Percentiles rank a stretch among this genome's conserved stretches.
phyloP scores from a whole-genome alignment of 35 echinoderm and acorn worm species.

The Apostichopus californicus region DNA sequence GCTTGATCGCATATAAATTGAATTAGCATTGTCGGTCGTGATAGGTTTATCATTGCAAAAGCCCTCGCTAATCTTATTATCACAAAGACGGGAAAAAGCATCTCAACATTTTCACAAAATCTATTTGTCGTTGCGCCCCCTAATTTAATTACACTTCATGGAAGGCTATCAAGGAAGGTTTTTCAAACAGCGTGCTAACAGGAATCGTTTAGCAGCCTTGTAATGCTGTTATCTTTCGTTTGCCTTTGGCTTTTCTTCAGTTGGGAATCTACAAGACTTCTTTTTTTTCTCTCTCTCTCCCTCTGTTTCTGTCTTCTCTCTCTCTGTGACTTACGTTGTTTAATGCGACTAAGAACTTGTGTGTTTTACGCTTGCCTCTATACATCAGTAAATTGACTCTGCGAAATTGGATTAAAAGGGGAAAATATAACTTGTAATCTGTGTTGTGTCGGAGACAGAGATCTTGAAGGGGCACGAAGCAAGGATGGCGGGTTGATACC shows the following conservation, averaged over 20 bases:
- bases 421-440: slow-evolving; percentile 27
- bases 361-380: slow-evolving; percentile 50
- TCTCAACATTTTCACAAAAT: slow-evolving; percentile 56
- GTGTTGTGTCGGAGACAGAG: slow-evolving; percentile 35
- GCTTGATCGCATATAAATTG: slow-evolving; percentile 57
- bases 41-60: slow-evolving; percentile 56
- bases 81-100: slow-evolving; percentile 31
- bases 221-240: slow-evolving; percentile 47
- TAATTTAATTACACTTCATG: slow-evolving; percentile 49
- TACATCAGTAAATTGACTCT: slow-evolving; percentile 49
- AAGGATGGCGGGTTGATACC: slow-evolving; percentile 37
- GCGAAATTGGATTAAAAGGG: slow-evolving; percentile 22
- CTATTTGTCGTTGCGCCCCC: slow-evolving; percentile 64
- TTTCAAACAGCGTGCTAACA: slow-evolving; percentile 29
- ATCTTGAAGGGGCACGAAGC: slow-evolving; percentile 11
- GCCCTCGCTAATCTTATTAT: slow-evolving; percentile 50
- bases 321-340: not conserved
- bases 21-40: slow-evolving; percentile 62
- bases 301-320: not conserved
- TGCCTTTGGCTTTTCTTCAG: not conserved
- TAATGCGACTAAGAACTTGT: slow-evolving; percentile 46
- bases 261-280: slow-evolving; percentile 31
- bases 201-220: slow-evolving; percentile 46
- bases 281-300: not conserved
- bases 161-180: slow-evolving; percentile 53